Base-by-base conservation (phyloP, 2,113 vertebrate genomes). In the rat (Rattus norvegicus) region DNA sequence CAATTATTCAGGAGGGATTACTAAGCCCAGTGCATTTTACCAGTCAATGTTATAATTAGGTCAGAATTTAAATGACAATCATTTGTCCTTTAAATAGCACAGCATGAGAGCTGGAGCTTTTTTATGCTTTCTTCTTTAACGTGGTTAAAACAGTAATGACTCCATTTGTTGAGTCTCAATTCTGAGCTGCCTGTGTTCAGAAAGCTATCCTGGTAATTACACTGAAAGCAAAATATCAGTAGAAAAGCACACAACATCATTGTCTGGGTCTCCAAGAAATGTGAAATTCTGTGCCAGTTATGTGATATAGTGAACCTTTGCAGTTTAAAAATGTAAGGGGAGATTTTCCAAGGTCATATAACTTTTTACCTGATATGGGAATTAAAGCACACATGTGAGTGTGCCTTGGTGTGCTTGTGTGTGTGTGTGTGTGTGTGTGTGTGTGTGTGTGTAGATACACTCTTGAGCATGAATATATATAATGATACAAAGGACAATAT, bases 21-120 rank as follows among this genome's bases (percentile, higher is more conserved):
- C 95, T 33, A 86, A 97, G 80, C 1, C 4, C 20, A 87, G 12
- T 33, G 7, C 90, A 90, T 96, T 96, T 92, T 97, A 97, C 72
- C 95, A 95, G 96, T 90, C 97, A 98, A 96, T 84, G 89, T 61
- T 95, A 81, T 91, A 98, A 98, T 98, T 98, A 95, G 97, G 97
- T 92, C 96, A 95, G 96, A 96, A 97, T 36, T 97, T 96, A 97
- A 98, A 97, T 87, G 92, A 77, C 85, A 98, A 96, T 95, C 49
- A 93, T 97, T 97, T 97, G 92, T 95, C 95, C 96, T 96, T 97
- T 98, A 96, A 93, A 91, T 86, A 72, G 77, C 73, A 67, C 10
- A 90, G 4, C 17, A n/a, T 17, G 33, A 1, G 72, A 56, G 52
- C 67, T 56, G 54, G 49, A 85, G 49, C 87, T 93, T 54, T 81